phyloP scores from a whole-genome alignment of 2,797 vertebrate species.

The Dendrocincla fuliginosa region DNA sequence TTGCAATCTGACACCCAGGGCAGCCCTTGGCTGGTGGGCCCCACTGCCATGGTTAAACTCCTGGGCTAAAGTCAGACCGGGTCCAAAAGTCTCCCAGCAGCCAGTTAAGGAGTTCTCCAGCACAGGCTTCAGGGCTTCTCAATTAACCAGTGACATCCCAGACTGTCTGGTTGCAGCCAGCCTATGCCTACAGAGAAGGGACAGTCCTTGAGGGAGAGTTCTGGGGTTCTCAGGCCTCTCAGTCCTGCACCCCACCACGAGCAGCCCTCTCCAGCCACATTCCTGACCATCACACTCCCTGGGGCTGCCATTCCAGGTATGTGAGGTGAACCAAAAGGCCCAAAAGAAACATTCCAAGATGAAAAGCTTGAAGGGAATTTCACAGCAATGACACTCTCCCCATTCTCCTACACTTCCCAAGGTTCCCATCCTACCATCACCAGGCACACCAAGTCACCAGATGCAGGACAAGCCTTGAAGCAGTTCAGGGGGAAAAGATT shows the following conservation, averaged over 20 bases:
- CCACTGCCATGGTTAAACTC: neutral
- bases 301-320: neutral
- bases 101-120: neutral
- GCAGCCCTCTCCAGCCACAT: neutral
- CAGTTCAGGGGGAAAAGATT: neutral
- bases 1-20: neutral
- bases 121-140: neutral
- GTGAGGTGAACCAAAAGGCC: neutral
- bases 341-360: neutral
- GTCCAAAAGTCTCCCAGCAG: neutral
- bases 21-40: neutral
- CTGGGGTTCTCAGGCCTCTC: accelerated
- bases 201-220: neutral
- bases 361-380: neutral
- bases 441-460: neutral
- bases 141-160: neutral
- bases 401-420: accelerated
- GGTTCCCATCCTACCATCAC: neutral
- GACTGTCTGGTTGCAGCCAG: neutral
- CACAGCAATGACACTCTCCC: neutral
- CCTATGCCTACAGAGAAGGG: neutral
- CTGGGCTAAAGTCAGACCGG: accelerated
- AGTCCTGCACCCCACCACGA: neutral
- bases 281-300: neutral
- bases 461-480: accelerated